Percentiles rank a stretch among this genome's conserved stretches.
phyloP scores from a whole-genome alignment of 1,140 invertebrate species.

The Danaus melanippus region DNA sequence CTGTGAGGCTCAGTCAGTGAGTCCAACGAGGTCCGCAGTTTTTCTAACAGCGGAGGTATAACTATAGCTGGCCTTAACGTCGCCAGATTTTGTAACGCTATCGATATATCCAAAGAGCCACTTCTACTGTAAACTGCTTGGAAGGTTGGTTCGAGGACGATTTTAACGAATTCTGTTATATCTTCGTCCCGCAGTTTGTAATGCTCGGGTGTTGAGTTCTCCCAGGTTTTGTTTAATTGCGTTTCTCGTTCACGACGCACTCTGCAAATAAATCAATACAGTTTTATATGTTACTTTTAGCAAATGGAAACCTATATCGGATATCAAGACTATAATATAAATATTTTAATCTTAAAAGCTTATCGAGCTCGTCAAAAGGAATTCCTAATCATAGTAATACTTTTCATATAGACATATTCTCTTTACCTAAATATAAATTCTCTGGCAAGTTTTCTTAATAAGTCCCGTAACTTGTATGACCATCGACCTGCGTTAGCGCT shows the following conservation, averaged over 20 bases:
- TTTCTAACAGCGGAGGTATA: conserved; percentile 87
- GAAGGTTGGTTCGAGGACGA: conserved; percentile 78
- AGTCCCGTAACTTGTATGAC: conserved; percentile 76
- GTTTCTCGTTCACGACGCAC: conserved; percentile 60
- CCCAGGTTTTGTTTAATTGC: conserved; percentile 74
- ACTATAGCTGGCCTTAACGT: conserved; percentile 86
- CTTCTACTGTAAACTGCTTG: conserved; percentile 84
- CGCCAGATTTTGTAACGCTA: conserved; percentile 83
- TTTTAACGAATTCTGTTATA: conserved; percentile 87
- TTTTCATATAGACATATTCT: no score
- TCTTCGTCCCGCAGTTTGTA: conserved; percentile 85
- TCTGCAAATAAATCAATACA: conserved; percentile 31
- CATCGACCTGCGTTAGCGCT: conserved; percentile 90
- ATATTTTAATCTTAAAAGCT: no score
- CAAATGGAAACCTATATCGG: not conserved
- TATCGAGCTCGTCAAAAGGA: not conserved
- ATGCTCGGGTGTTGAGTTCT: conserved; percentile 76
- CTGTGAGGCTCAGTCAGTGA: conserved; percentile 92
- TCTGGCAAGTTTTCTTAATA: conserved; percentile 74
- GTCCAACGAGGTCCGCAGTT: conserved; percentile 83
- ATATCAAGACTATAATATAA: no score
- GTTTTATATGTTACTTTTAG: not conserved
- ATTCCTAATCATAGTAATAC: no score
- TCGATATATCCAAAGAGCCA: conserved; percentile 76
- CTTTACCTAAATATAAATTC: conserved; percentile 55